Evolutionary conservation across 2,888 invertebrate species (phyloP), one percentile per base, ranked within the genome.

Genomic region (Malthinus seriepunctatus): DNA sequence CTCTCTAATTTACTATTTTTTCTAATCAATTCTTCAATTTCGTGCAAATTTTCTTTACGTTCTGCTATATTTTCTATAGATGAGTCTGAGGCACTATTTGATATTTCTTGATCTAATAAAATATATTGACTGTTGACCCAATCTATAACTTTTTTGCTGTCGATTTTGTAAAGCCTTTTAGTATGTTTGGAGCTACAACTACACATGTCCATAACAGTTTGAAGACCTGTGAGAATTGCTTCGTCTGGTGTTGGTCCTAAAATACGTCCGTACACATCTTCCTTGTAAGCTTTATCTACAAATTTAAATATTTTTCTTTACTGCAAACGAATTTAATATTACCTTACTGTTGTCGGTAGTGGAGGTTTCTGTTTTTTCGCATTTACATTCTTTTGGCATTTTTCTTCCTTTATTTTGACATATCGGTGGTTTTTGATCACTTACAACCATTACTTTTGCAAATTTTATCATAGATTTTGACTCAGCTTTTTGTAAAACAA

Each of bases 221-320:
- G 66, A n/a, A 77, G 56, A 8, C 74, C 74, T 3, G 71, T 68
- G n/a, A 76, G 48, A 34, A 76, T 69, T 1, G 73, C 71, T 62
- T 76, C 76, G 47, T 76, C 76, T 2, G 73, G 70, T 7, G 74
- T 73, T 14, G 75, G 74, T 5, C 75, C 75, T 12, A 74, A 60
- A 35, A 68, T 48, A 2, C 60, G 55, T 37, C 66, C 48, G 46
- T 66, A 68, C 4, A 65, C 37, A 42, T 61, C 58, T 3, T 23
- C 23, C 5, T 23, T 5, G 5, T 23, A 23, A 23, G 5, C 23
- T 23, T 23, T 2, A 3, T 23, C 23, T 23, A 5, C 23, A 23
- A 23, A 23, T 23, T n/a, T n/a, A n/a, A 23, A 23, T 3, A 2
- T 23, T 3, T 23, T 23, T 23, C 23, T 23, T 23, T 3, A 23